Evolutionary conservation across 2,888 invertebrate genomes (phyloP), one percentile per base, ranked within the genome.

Genomic region (Pandemis cinnamomeana): DNA sequence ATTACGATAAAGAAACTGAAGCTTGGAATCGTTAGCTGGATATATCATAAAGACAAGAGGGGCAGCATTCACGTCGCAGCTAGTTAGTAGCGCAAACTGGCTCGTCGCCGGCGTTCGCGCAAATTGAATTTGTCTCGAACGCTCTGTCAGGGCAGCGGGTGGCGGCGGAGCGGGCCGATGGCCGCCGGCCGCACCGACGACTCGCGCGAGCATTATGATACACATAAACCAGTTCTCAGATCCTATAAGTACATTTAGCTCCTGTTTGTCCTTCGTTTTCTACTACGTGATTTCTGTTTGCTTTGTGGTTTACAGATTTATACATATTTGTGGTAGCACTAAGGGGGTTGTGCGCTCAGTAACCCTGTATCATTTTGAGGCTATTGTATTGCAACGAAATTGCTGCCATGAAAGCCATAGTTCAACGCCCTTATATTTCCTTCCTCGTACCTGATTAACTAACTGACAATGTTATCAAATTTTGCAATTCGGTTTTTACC

Each of bases 81-180:
- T 92, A 91, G 92, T 94, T 94, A 93, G 91, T 81, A 88, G 91
- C 87, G 90, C 90, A 91, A 91, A 92, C 92, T 89, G 88, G 88
- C 86, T 88, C 90, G 88, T 89, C 89, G 91, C 81, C 88, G 88
- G 89, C 89, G 89, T 89, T 89, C 87, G 90, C 87, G 86, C 87
- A 92, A 93, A 93, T 93, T 92, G 85, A 92, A 93, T 93, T 93
- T 92, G 90, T 88, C 87, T 87, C 88, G 88, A 89, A 89, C 83
- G 86, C 87, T 86, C 85, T 79, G 83, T 77, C 83, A 83, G 85
- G 80, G 77, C 27, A 58, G 58, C 27, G 27, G 58, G 1, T 83
- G 80, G 77, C 5, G 27, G 58, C 27, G 27, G 58, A 2, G 83
- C 79, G 75, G 80, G 73, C 76, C 78, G 77, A 79, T 78, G 79